Evolutionary conservation across 64 coral and sea anemone genomes (phyloP).

Genomic region (Stichodactyla mertensii): DNA sequence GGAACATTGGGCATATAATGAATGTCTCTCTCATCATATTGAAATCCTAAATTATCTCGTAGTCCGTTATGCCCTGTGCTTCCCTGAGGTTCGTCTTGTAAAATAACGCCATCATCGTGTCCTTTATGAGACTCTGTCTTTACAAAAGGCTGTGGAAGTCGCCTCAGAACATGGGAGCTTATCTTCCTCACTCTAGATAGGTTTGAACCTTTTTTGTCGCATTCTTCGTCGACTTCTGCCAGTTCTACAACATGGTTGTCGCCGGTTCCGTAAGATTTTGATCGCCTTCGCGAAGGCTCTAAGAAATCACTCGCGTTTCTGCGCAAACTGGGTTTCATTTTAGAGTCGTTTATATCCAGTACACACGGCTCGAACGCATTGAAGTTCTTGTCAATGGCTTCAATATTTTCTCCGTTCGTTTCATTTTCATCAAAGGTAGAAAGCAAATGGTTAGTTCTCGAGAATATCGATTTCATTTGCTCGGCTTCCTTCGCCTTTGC

Average conservation of each 20-base stretch:
- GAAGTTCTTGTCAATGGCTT: too few species aligned
- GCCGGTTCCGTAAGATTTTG: too few species aligned
- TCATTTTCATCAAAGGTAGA: not conserved
- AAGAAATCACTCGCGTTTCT: too few species aligned
- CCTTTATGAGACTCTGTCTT: not conserved
- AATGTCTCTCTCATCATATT: not conserved
- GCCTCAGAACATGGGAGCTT: not conserved
- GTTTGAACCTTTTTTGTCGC: not conserved
- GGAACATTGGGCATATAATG: not conserved
- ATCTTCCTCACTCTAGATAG: not conserved
- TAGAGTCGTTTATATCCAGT: too few species aligned
- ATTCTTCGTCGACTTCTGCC: not conserved
- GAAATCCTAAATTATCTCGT: not conserved
- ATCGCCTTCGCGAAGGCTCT: too few species aligned
- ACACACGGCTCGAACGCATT: too few species aligned
- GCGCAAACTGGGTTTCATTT: too few species aligned
- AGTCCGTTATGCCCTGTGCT: not conserved
- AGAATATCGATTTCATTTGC: conserved; percentile 1
- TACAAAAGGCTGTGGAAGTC: not conserved
- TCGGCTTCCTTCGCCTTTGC: not conserved
- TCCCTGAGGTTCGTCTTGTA: not conserved
- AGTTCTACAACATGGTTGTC: not conserved
- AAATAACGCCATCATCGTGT: not conserved
- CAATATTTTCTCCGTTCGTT: not conserved
- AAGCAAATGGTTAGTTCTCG: not conserved